A percentile compares a stretch with the other conserved stretches of the same genome.
Evolutionary conservation across 2,888 invertebrate genomes (phyloP).

Genomic region (Troilus luridus): DNA sequence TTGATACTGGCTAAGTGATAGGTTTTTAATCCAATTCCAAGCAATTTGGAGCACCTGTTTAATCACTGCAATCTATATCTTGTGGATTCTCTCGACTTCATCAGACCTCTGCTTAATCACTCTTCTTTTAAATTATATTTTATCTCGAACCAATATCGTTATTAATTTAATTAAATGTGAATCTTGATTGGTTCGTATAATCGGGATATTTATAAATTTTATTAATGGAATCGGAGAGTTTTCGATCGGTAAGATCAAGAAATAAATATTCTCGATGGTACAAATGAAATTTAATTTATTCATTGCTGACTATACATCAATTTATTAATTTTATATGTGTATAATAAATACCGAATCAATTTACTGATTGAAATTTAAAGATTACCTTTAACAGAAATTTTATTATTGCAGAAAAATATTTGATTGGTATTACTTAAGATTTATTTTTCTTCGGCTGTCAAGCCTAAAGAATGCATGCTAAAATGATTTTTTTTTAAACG

Average conservation of each 20-base stretch:
- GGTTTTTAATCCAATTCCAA: conserved; percentile 47
- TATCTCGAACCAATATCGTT: background rate
- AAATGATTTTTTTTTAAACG: no score
- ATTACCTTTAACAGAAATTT: no score
- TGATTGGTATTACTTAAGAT: no score
- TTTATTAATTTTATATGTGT: background rate
- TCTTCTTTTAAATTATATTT: conserved; percentile 27
- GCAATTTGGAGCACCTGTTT: conserved; percentile 48
- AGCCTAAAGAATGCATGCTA: no score
- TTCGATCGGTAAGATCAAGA: background rate
- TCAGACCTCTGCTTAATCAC: background rate
- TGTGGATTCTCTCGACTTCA: background rate
- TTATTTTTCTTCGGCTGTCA: no score
- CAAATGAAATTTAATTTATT: background rate
- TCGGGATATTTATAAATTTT: background rate
- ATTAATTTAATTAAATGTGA: conserved; percentile 42
- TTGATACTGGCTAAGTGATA: conserved; percentile 26
- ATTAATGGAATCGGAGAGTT: conserved; percentile 27
- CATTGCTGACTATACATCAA: background rate
- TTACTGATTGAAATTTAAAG: background rate
- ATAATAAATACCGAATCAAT: background rate
- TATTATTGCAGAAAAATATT: no score
- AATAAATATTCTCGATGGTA: background rate
- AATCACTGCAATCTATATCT: conserved; percentile 21
- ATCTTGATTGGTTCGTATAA: conserved; percentile 22